These are phyloP conservation scores for Salvelinus namaycush DNA, from an alignment of 2,113 vertebrate species.

Conservation along the genomic window DNA sequence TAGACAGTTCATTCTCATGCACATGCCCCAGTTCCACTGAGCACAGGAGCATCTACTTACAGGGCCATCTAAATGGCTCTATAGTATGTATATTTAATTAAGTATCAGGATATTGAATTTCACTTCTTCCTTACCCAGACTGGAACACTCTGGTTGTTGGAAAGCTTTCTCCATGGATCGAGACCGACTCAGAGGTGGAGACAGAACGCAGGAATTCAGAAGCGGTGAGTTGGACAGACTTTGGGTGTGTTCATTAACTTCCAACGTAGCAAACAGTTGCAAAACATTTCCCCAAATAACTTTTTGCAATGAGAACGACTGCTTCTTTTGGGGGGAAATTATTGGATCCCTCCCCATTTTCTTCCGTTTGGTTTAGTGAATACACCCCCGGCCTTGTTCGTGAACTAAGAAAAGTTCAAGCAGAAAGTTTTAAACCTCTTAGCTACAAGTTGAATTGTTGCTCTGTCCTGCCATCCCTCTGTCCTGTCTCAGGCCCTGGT, in stretches of 20 bases:
- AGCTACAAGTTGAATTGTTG: not conserved
- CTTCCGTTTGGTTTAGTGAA: too few relatives aligned
- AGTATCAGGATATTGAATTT: not conserved
- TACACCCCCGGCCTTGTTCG: not conserved
- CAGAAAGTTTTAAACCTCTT: not conserved
- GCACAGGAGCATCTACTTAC: too few relatives aligned
- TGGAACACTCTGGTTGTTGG: constrained; percentile 94
- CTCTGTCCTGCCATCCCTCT: not conserved
- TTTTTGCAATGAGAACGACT: too few relatives aligned
- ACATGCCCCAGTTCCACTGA: too few relatives aligned
- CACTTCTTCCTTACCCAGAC: constrained; percentile 75
- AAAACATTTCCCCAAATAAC: too few relatives aligned
- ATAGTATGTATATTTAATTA: too few relatives aligned
- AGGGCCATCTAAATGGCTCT: too few relatives aligned
- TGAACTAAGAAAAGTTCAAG: not conserved
- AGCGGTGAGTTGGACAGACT: constrained; percentile 71
- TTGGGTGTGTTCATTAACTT: too few relatives aligned
- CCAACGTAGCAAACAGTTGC: too few relatives aligned
- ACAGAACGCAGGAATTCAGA: constrained; percentile 85
- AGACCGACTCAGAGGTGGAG: constrained; percentile 83
- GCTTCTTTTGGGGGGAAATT: too few relatives aligned
- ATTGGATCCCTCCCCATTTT: too few relatives aligned
- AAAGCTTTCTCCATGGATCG: constrained; percentile 89
- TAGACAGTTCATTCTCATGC: too few relatives aligned
- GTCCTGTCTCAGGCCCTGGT: constrained; percentile 77